These are phyloP conservation scores for Oriolus oriolus DNA, from an alignment of 2,113 vertebrate genomes.

Conservation along the genomic window DNA sequence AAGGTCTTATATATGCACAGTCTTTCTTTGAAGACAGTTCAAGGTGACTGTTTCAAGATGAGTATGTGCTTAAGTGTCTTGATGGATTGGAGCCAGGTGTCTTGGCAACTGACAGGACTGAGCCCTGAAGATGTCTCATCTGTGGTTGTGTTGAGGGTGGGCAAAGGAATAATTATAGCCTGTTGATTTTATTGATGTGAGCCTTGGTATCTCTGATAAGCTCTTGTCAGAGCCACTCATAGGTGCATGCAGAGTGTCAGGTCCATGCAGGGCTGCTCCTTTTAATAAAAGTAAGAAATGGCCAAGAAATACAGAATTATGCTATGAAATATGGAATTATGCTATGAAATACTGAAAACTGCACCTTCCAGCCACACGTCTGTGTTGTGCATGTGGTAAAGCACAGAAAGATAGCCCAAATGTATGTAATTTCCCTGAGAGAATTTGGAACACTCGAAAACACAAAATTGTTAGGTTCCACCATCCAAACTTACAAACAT, in stretches of 20 bases:
- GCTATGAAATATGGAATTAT: neutral
- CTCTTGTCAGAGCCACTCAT: neutral
- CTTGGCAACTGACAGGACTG: neutral
- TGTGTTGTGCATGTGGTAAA: neutral
- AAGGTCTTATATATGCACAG: neutral
- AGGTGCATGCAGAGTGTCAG: neutral
- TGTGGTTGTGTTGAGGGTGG: neutral
- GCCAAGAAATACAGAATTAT: neutral
- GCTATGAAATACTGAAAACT: neutral
- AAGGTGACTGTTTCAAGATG: neutral
- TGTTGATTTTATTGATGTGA: neutral
- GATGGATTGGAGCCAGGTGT: neutral
- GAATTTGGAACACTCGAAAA: neutral
- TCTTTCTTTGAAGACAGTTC: neutral
- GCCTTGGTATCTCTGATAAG: neutral
- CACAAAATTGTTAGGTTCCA: neutral
- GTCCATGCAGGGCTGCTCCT: fast-evolving
- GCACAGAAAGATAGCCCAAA: neutral
- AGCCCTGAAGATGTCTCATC: neutral
- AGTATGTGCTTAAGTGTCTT: neutral
- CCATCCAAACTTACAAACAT: neutral
- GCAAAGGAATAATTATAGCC: neutral
- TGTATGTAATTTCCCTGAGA: neutral
- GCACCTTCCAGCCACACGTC: neutral
- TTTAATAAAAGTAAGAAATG: neutral